Evolutionary conservation across 2,113 vertebrate species (phyloP), one percentile per base, ranked within the genome.

Genomic region (Prinia subflava): DNA sequence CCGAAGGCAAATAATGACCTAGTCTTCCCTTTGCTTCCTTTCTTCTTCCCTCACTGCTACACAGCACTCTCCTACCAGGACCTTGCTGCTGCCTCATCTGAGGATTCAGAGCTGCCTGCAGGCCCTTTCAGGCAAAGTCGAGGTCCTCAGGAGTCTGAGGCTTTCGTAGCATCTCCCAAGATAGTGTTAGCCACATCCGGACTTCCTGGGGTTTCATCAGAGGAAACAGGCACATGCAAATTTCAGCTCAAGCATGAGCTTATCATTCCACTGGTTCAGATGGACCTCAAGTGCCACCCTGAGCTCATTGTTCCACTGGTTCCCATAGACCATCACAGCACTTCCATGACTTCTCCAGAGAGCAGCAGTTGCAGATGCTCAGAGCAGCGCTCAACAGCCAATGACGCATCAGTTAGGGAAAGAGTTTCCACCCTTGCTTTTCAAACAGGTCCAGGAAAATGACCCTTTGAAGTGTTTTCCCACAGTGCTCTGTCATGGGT

Each of bases 291-390:
- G 41, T 4, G 35, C 21, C 68, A 13, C 6, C 33, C 41, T 57
- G 24, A 46, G 33, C 10, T 46, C 41, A 13, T 13, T 3, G 39
- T 39, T 39, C 39, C 39, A 39, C 39, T 39, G 39, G 5, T 73
- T 24, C 42, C 16, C 0, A 0, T 17, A 16, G 71, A 74, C 10
- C 24, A 12, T 57, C 18, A 57, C 3, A 33, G 6, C 30, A 11
- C 13, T 77, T 50, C 10, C 22, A 20, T 6, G 46, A 22, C 35
- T 22, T 24, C n/a, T 50, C 7, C 17, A n/a, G 28, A 16, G 28
- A 12, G 12, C 10, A 77, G 35, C 44, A 20, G 44, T n/a, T 25
- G 56, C 74, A 15, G 27, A 19, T 25, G 15, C 23, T n/a, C 73
- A 19, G 27, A 49, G 44, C n/a, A 37, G 55, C 55, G 37, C 5